Base-by-base conservation (phyloP, 2,797 vertebrate species). In the Chloroceryle inda region DNA sequence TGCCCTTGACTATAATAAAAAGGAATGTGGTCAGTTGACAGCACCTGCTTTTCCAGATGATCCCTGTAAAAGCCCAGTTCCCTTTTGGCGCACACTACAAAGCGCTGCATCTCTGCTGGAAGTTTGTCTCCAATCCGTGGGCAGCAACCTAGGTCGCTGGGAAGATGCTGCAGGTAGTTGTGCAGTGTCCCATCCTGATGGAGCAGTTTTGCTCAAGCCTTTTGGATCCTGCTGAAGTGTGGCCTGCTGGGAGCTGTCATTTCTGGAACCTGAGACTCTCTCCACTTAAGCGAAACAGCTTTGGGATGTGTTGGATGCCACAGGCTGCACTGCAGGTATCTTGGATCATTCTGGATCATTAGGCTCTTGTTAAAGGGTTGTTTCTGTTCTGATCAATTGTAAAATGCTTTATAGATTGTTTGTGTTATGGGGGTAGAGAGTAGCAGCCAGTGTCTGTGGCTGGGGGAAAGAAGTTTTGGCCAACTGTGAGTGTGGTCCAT, bases 1-100 rank as follows among this genome's bases (percentile, higher is more conserved):
- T 91, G 75, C 88, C 84, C 88, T 92, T 85, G 68, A 61, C 45
- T 73, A 2, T 49, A 66, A 63, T 89, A 73, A 85, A 86, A 93
- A 94, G 47, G 24, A 89, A 75, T 10, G 66, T 29, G 78, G 61
- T 77, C 78, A 82, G 11, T 94, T 92, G 85, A 50, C 38, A 64
- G 72, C 0, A 1, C 56, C 29, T 92, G 3, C 26, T 64, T 95
- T 94, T 82, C 77, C 47, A 42, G 29, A 61, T 8, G 67, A 64
- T 71, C 37, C 74, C 58, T 31, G 10, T 53, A 53, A 69, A 82
- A 88, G 49, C 53, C 50, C 10, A 5, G 27, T 37, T 93, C 47
- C 72, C 3, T 1, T 68, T 53, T 69, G 78, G 50, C 22, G 13
- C 33, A 2, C 31, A 8, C 13, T 56, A 18, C 12, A 47, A 40